Evolutionary conservation across 1,140 invertebrate genomes (phyloP).

Genomic region (Drosophila virilis): DNA sequence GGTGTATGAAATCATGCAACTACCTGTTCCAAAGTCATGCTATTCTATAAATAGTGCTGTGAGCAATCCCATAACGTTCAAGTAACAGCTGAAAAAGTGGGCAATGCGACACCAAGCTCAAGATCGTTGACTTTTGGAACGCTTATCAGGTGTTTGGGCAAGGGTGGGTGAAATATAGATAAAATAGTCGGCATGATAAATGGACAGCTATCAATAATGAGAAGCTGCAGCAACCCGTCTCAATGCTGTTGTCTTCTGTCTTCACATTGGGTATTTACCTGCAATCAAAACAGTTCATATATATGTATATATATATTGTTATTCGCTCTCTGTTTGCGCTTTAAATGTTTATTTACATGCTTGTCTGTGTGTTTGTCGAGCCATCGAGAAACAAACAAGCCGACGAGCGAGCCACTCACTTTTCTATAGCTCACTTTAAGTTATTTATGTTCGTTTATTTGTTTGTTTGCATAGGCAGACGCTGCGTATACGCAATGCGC

Average conservation of each 20-base stretch:
- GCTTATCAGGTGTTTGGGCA: conserved; percentile 47
- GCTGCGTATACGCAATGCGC: conserved; percentile 64
- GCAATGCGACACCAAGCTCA: not conserved
- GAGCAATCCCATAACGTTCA: conserved; percentile 29
- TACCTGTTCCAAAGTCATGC: conserved; percentile 41
- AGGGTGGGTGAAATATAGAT: conserved; percentile 40
- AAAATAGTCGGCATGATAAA: conserved; percentile 72
- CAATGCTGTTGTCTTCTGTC: conserved; percentile 7
- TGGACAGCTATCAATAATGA: conserved; percentile 69
- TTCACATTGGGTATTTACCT: conserved; percentile 60
- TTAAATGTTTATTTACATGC: conserved; percentile 51
- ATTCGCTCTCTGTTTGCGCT: conserved; percentile 46
- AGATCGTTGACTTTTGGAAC: conserved; percentile 62
- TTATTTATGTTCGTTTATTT: conserved; percentile 43
- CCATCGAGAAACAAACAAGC: conserved; percentile 38
- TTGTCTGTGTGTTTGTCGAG: conserved; percentile 36
- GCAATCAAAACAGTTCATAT: conserved; percentile 76
- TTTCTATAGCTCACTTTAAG: conserved; percentile 35
- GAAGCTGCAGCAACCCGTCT: conserved; percentile 30
- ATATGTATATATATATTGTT: conserved; percentile 34
- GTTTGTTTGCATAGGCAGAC: conserved; percentile 54
- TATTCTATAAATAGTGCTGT: conserved; percentile 38
- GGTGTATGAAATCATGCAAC: conserved; percentile 57
- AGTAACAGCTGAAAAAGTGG: conserved; percentile 9
- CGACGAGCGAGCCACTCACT: conserved; percentile 55